Evolutionary conservation across 2,888 invertebrate genomes (phyloP).

Genomic region (Chirona hameri): DNA sequence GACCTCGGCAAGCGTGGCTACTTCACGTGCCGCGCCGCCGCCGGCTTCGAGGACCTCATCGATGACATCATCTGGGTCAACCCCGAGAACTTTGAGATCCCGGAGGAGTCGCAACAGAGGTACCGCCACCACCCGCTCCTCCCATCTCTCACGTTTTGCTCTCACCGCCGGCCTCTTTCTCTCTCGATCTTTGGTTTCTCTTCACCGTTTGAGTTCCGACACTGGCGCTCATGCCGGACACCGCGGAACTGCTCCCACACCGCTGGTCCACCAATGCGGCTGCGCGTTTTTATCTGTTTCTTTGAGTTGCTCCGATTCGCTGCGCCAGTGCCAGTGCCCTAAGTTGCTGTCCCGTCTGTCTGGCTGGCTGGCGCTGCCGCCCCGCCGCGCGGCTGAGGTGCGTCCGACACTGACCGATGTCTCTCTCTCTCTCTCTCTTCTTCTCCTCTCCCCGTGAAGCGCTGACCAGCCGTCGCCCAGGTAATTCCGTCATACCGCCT

Average conservation of each 20-base stretch:
- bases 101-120: not conserved
- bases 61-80: not conserved
- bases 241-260: not conserved
- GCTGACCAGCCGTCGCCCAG: not conserved
- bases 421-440: not conserved
- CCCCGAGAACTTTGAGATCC: not conserved
- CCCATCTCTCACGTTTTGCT: not conserved
- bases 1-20: not conserved
- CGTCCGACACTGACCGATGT: not conserved
- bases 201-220: not conserved
- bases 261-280: not conserved
- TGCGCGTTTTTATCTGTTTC: not conserved
- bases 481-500: not conserved
- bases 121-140: not conserved
- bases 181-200: not conserved
- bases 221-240: not conserved
- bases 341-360: no score
- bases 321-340: not conserved
- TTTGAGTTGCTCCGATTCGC: not conserved
- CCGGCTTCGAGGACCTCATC: conserved; percentile 4
- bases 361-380: no score
- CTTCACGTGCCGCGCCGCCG: conserved; percentile 1
- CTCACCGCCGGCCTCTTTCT: not conserved
- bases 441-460: not conserved
- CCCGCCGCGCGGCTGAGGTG: not conserved